Base-by-base conservation (phyloP, 2,888 invertebrate species). In the Cremastobaeus sp. region DNA sequence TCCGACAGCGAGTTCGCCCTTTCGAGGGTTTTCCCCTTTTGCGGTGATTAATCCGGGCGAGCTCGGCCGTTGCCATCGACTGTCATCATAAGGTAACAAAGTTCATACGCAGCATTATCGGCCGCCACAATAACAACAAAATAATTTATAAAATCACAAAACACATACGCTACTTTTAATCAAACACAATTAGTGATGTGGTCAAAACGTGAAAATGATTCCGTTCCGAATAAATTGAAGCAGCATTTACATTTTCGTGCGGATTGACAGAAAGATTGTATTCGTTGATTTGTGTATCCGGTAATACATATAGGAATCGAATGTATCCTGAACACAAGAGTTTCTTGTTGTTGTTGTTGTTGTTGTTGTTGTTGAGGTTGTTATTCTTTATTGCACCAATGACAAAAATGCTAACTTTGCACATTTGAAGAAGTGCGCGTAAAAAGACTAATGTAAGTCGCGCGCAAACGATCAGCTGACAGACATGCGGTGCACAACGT, bases 381-480 rank as follows among this genome's bases (percentile, higher is more conserved):
- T n/a, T n/a, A n/a, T n/a, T n/a, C n/a, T n/a, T n/a, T n/a, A n/a
- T n/a, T n/a, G n/a, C n/a, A n/a, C n/a, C n/a, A n/a, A n/a, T n/a
- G n/a, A n/a, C n/a, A n/a, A n/a, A n/a, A n/a, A n/a, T n/a, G n/a
- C n/a, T n/a, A n/a, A n/a, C n/a, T n/a, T n/a, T 30, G 30, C 14
- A 37, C 15, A 37, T 52, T 50, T 21, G 50, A 52, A 52, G 30
- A 34, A 8, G 34, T 28, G 41, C 50, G 54, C 28, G 57, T 28
- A 18, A 57, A 35, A 8, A 3, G 20, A 11, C 15, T 20, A 50
- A n/a, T n/a, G 2, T 6, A 12, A 12, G 43, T 52, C 12, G 55
- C 30, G 41, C 55, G 15, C 41, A 55, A 34, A 35, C 35, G 45
- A 84, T 85, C 86, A 86, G 86, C 86, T n/a, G n/a, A n/a, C n/a